Evolutionary conservation across 1,140 invertebrate species (phyloP).

Genomic region (Drosophila takahashii): DNA sequence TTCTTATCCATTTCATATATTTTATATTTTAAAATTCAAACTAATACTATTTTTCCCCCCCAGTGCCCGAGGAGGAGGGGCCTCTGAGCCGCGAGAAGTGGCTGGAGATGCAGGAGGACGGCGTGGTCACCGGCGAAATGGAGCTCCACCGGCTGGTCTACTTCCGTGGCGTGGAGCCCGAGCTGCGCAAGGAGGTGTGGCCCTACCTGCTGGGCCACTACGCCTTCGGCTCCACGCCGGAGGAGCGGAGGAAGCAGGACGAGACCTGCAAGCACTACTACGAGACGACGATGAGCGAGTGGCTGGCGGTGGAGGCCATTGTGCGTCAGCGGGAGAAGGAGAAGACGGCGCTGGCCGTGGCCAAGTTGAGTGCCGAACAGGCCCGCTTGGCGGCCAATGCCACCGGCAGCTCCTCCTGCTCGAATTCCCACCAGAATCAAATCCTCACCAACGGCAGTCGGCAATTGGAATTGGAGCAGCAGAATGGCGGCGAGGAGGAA

Average conservation of each 20-base stretch:
- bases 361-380: slow-evolving; percentile 86
- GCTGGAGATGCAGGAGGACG: slow-evolving; percentile 87
- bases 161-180: slow-evolving; percentile 93
- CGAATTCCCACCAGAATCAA: slow-evolving; percentile 21
- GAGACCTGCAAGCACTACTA: slow-evolving; percentile 89
- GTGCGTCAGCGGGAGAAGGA: slow-evolving; percentile 93
- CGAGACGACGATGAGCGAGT: slow-evolving; percentile 96
- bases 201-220: slow-evolving; percentile 96
- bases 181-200: slow-evolving; percentile 94
- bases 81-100: slow-evolving; percentile 90
- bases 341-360: slow-evolving; percentile 88
- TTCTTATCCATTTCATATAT: too few species aligned
- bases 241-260: slow-evolving; percentile 90
- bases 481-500: slow-evolving; percentile 47
- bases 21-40: slow-evolving; percentile 36
- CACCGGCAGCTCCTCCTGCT: neutral
- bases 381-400: slow-evolving; percentile 59
- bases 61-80: slow-evolving; percentile 86
- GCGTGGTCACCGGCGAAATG: slow-evolving; percentile 86
- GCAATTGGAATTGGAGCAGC: slow-evolving; percentile 81
- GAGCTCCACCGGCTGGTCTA: slow-evolving; percentile 94
- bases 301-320: slow-evolving; percentile 96
- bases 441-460: slow-evolving; percentile 63
- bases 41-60: neutral
- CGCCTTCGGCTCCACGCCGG: slow-evolving; percentile 90